Evolutionary conservation across 2,888 invertebrate genomes (phyloP).

Genomic region (Melanostoma scalare): DNA sequence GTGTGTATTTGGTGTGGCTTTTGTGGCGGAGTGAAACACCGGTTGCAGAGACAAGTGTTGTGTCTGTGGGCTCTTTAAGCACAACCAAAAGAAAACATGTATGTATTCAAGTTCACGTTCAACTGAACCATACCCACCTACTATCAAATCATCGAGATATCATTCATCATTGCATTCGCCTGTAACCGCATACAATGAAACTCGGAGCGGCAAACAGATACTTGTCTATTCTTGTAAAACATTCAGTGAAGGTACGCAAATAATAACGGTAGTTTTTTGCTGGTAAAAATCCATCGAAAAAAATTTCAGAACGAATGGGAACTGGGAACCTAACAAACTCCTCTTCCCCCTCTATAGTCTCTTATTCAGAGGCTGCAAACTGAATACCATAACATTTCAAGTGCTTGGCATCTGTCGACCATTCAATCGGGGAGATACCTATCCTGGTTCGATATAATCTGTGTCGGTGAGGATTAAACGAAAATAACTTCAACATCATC

Average conservation of each 20-base stretch:
- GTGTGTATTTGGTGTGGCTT: no score
- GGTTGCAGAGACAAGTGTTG: no score
- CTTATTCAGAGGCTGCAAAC: background rate
- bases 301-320: constrained; percentile 14
- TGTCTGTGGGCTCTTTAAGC: no score
- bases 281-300: constrained; percentile 42
- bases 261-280: constrained; percentile 58
- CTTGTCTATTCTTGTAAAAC: constrained; percentile 58
- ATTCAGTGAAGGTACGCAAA: constrained; percentile 51
- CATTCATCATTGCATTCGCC: constrained; percentile 32
- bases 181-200: constrained; percentile 64
- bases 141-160: constrained; percentile 64
- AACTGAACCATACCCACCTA: no score
- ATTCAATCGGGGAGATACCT: constrained; percentile 62
- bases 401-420: constrained; percentile 34
- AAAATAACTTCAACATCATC: constrained; percentile 58
- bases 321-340: constrained; percentile 20
- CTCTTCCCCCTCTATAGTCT: no score
- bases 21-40: no score
- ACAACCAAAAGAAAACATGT: no score
- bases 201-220: constrained; percentile 38
- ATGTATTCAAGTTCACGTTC: no score
- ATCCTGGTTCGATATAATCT: constrained; percentile 18
- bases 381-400: constrained; percentile 48
- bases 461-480: constrained; percentile 45